Base-by-base conservation (phyloP, 2,797 vertebrate species). In the Aldrovandia affinis region DNA sequence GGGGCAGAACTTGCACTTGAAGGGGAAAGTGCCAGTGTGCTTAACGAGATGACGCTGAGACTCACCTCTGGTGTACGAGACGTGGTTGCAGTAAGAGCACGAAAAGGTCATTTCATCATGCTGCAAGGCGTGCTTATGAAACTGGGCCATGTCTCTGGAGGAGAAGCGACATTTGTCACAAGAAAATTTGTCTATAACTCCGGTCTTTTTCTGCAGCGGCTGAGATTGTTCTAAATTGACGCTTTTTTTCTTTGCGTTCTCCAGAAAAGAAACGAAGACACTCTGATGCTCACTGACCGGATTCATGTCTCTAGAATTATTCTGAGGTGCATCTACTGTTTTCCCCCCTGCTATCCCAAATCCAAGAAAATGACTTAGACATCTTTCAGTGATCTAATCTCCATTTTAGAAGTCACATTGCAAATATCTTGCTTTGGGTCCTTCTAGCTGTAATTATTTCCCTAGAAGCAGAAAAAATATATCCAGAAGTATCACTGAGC, bases 111-210 rank as follows among this genome's bases (percentile, higher is more conserved):
- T 96, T 86, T 96, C 96, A 86, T 94, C 93, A 9, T 99, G 97
- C 80, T 98, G 97, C 0, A 92, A 83, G 2, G 95, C 88, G 1
- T 99, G 98, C 80, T 96, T 97, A 86, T 94, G 95, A 88, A 97
- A 96, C 7, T 93, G 93, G 0, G 93, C 92, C 0, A 90, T 85
- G 83, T 98, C 96, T 81, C 95, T 94, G 0, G 97, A 96, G 10
- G 96, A 95, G 91, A 97, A 99, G 61, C 96, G 94, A 81, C 97
- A 98, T 83, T 98, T 99, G 87, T 97, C 95, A 87, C 97, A 98
- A 65, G 94, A 96, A 88, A 95, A 95, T 88, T 95, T 97, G 83
- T 92, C 93, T 36, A 92, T 90, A 12, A 90, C 87, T 78, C 92
- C 94, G 81, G 93, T 93, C 90, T 92, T 93, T 81, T 92, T 88